These are phyloP conservation scores for Notamacropus eugenii DNA, from an alignment of 2,797 vertebrate species.

Conservation along the genomic window DNA sequence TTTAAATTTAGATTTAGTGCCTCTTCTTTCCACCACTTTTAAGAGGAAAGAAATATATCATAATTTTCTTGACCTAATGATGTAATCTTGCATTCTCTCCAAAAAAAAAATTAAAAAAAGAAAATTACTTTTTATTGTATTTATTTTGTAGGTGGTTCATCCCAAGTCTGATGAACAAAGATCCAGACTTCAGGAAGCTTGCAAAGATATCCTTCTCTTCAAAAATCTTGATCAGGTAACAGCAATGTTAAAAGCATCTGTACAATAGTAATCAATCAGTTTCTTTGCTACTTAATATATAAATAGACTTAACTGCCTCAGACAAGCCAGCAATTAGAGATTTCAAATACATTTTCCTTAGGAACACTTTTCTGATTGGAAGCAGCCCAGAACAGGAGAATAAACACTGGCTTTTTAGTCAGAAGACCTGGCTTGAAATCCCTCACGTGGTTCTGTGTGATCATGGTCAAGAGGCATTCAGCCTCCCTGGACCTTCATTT, in stretches of 20 bases:
- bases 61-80: not conserved
- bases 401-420: not conserved
- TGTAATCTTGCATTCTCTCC: not conserved
- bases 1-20: not conserved
- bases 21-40: slow-evolving; percentile 27
- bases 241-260: slow-evolving; percentile 31
- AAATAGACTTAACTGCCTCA: slow-evolving; percentile 35
- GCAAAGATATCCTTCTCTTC: slow-evolving; percentile 97
- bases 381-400: not conserved
- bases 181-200: slow-evolving; percentile 96
- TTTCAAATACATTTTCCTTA: slow-evolving; percentile 1
- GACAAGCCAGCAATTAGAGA: slow-evolving; percentile 3
- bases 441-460: not conserved
- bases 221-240: slow-evolving; percentile 98
- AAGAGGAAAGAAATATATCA: slow-evolving; percentile 35
- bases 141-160: slow-evolving; percentile 90
- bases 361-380: not conserved
- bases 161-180: slow-evolving; percentile 98
- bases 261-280: not conserved
- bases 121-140: slow-evolving; percentile 62
- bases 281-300: slow-evolving; percentile 51
- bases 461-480: too few species aligned
- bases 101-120: slow-evolving; percentile 15
- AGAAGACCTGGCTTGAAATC: not conserved
- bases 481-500: too few species aligned